phyloP scores from a whole-genome alignment of 1,140 invertebrate species.

The Cotesia glomerata region DNA sequence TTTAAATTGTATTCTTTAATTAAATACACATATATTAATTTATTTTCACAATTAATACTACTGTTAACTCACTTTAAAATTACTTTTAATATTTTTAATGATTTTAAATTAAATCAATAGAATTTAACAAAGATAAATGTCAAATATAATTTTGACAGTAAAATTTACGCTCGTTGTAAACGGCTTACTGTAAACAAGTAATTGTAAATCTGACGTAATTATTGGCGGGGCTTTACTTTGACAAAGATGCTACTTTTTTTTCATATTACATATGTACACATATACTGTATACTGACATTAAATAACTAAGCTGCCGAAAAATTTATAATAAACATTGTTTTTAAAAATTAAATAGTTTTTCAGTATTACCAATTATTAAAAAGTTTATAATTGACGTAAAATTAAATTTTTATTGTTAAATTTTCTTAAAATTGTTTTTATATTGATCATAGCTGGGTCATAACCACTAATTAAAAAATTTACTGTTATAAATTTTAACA shows the following conservation, averaged over 20 bases:
- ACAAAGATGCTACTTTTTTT: not conserved
- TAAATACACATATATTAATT: not conserved
- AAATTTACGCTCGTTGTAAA: not conserved
- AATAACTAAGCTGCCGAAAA: too few relatives aligned
- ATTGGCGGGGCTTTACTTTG: not conserved
- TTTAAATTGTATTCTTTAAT: not conserved
- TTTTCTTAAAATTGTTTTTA: too few relatives aligned
- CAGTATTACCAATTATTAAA: too few relatives aligned
- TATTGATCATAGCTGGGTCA: too few relatives aligned
- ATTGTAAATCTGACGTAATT: not conserved
- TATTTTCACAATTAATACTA: not conserved
- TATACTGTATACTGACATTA: too few relatives aligned
- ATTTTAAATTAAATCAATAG: not conserved
- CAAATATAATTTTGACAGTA: not conserved
- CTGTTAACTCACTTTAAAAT: not conserved
- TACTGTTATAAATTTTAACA: too few relatives aligned
- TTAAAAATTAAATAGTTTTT: too few relatives aligned
- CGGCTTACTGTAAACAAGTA: not conserved
- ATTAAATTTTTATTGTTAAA: too few relatives aligned
- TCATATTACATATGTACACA: not conserved
- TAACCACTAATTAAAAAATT: too few relatives aligned
- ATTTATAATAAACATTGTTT: too few relatives aligned
- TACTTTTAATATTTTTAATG: not conserved
- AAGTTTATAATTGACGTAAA: too few relatives aligned
- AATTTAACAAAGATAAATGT: not conserved